A percentile compares a stretch with the other conserved stretches of the same genome.
phyloP scores from a whole-genome alignment of 2,888 invertebrate species.

The Nowickia ferox region DNA sequence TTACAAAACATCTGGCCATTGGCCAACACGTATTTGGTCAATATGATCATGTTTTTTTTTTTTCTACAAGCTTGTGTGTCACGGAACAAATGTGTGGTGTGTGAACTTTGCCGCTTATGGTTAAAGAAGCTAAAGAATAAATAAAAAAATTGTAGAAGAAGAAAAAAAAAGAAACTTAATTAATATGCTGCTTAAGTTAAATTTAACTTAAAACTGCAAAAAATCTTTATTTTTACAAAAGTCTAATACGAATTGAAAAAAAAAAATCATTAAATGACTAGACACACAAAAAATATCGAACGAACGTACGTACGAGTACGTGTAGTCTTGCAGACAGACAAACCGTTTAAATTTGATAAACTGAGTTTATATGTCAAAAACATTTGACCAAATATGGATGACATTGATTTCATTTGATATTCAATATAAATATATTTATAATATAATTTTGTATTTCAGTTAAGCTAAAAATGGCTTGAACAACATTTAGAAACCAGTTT shows the following conservation, averaged over 20 bases:
- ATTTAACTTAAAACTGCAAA: conserved; percentile 1
- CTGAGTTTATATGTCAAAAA: conserved; percentile 71
- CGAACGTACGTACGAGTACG: background rate
- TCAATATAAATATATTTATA: conserved; percentile 8
- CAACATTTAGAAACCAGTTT: conserved; percentile 65
- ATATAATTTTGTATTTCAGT: conserved; percentile 15
- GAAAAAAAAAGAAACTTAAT: conserved; percentile 45
- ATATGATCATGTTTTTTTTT: conserved; percentile 21
- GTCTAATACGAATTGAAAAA: conserved; percentile 41
- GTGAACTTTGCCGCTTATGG: conserved; percentile 57
- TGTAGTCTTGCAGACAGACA: background rate
- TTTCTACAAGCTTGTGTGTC: background rate
- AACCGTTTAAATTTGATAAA: conserved; percentile 54
- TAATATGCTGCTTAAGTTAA: conserved; percentile 58
- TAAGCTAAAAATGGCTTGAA: conserved; percentile 51
- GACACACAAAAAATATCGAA: conserved; percentile 3
- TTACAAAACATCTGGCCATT: conserved; percentile 64
- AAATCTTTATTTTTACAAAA: conserved; percentile 26
- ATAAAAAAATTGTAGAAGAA: background rate
- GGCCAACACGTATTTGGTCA: conserved; percentile 64
- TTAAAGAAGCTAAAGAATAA: conserved; percentile 42
- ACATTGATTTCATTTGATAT: conserved; percentile 66
- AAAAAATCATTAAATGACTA: conserved; percentile 11
- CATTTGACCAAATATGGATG: conserved; percentile 70
- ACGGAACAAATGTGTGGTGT: conserved; percentile 19